phyloP scores from a whole-genome alignment of 1,140 invertebrate species.

The Coelopa frigida region DNA sequence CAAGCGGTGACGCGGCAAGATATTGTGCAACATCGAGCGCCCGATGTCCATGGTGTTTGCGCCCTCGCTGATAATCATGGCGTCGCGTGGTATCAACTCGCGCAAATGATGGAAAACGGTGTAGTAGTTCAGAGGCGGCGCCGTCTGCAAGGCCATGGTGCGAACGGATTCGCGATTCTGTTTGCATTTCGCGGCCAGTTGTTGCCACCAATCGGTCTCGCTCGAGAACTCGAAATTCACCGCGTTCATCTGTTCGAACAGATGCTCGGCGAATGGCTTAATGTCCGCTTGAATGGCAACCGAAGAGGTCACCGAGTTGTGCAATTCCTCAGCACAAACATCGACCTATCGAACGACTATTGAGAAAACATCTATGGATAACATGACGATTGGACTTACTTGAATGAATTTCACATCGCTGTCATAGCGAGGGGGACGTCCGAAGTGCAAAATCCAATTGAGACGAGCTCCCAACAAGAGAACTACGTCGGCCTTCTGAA shows the following conservation, averaged over 20 bases:
- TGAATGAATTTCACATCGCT: slow-evolving; percentile 84
- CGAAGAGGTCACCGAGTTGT: slow-evolving; percentile 72
- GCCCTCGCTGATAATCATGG: slow-evolving; percentile 93
- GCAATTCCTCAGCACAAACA: slow-evolving; percentile 80
- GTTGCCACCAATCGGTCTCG: slow-evolving; percentile 52
- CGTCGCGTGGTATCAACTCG: slow-evolving; percentile 66
- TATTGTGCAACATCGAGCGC: slow-evolving; percentile 76
- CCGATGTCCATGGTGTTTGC: slow-evolving; percentile 99
- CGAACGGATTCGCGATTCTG: slow-evolving; percentile 54
- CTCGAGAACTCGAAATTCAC: slow-evolving; percentile 48
- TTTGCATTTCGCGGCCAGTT: slow-evolving; percentile 52
- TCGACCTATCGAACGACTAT: slow-evolving; percentile 54
- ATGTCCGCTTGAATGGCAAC: slow-evolving; percentile 78
- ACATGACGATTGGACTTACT: slow-evolving; percentile 16
- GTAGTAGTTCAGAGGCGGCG: slow-evolving; percentile 88
- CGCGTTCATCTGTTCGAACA: slow-evolving; percentile 52
- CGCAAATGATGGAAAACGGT: slow-evolving; percentile 78
- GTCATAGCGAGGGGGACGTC: slow-evolving; percentile 75
- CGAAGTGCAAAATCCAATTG: slow-evolving; percentile 98
- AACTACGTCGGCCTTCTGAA: slow-evolving; percentile 83
- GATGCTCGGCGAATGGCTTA: slow-evolving; percentile 56
- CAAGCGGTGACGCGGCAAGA: slow-evolving; percentile 72
- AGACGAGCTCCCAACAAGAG: slow-evolving; percentile 83
- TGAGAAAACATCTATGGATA: slow-evolving; percentile 45
- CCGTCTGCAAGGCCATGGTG: slow-evolving; percentile 53